Percentiles rank a stretch among this genome's conserved stretches.
phyloP scores from a whole-genome alignment of 2,888 invertebrate species.

The Octodonta nipae region DNA sequence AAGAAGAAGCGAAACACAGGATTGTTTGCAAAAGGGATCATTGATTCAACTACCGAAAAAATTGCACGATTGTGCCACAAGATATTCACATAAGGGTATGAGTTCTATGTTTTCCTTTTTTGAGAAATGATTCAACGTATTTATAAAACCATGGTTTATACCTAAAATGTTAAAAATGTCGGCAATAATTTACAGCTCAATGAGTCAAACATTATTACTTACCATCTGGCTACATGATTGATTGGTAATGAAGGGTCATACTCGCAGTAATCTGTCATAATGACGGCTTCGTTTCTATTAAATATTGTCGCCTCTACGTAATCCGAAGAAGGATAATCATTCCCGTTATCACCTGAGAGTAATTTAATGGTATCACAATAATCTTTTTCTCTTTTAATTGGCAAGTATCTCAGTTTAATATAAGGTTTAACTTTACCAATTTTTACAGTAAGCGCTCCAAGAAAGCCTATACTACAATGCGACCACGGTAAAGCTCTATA shows the following conservation, averaged over 20 bases:
- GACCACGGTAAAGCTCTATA: constrained; percentile 51
- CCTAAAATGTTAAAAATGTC: too few species aligned
- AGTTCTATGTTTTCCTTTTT: constrained; percentile 43
- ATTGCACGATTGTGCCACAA: constrained; percentile 56
- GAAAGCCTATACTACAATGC: constrained; percentile 52
- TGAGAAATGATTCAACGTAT: constrained; percentile 46
- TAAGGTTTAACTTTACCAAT: constrained; percentile 49
- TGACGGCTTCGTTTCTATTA: constrained; percentile 45
- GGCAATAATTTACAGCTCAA: too few species aligned
- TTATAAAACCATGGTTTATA: constrained; percentile 64
- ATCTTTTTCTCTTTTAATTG: constrained; percentile 46
- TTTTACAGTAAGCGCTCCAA: constrained; percentile 49
- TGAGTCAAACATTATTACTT: too few species aligned
- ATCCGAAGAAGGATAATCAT: constrained; percentile 40
- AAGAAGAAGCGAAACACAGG: constrained; percentile 46
- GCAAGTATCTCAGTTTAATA: constrained; percentile 50
- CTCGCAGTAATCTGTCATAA: constrained; percentile 52
- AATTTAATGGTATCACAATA: constrained; percentile 50
- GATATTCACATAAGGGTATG: constrained; percentile 50
- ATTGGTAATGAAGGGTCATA: constrained; percentile 39
- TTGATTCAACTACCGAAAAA: constrained; percentile 60
- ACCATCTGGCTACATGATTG: constrained; percentile 48
- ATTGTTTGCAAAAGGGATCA: constrained; percentile 58
- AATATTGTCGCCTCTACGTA: constrained; percentile 56
- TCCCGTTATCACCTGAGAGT: constrained; percentile 43